Evolutionary conservation across 1,140 invertebrate species (phyloP).

Genomic region (Argopecten irradians): DNA sequence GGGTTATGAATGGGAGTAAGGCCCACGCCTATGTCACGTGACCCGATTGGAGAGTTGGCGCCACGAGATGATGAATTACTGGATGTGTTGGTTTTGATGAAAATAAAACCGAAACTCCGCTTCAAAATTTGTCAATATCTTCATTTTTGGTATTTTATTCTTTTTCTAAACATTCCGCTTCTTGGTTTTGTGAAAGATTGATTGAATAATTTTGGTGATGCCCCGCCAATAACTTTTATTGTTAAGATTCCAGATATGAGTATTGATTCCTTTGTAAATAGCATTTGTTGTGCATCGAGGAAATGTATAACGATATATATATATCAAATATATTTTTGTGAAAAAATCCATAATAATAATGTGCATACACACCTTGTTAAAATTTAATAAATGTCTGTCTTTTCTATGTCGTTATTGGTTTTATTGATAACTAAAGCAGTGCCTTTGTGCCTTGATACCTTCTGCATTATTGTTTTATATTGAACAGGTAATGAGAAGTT

Average conservation of each 20-base stretch:
- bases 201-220: background rate
- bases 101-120: background rate
- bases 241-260: background rate
- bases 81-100: background rate
- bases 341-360: background rate
- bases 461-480: too few species aligned
- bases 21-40: background rate
- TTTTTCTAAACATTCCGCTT: background rate
- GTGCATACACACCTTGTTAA: background rate
- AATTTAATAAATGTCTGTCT: constrained; percentile 23
- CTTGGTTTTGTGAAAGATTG: background rate
- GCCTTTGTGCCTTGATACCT: too few species aligned
- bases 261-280: background rate
- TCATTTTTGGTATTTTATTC: background rate
- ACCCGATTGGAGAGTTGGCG: background rate
- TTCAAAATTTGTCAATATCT: background rate
- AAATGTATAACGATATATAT: background rate
- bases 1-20: constrained; percentile 1
- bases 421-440: too few species aligned
- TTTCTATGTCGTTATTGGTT: background rate
- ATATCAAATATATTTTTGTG: background rate
- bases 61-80: background rate
- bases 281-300: background rate
- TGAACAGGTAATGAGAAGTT: too few species aligned
- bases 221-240: background rate